phyloP scores from a whole-genome alignment of 2,113 vertebrate species.

The Hiodon alosoides region DNA sequence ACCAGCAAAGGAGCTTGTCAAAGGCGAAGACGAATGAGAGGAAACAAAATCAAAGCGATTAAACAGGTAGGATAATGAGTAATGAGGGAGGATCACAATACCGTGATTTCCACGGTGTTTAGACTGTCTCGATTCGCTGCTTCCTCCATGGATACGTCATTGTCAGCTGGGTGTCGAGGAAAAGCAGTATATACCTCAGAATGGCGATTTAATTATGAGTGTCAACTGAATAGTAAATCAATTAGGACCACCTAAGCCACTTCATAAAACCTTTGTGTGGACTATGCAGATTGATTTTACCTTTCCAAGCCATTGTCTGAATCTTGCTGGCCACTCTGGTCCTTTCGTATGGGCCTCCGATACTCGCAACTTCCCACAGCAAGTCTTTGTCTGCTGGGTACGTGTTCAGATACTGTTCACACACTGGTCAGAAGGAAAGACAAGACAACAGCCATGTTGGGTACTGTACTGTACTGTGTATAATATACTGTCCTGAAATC shows the following conservation, averaged over 20 bases:
- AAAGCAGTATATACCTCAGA: neutral
- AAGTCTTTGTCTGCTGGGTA: conserved; percentile 67
- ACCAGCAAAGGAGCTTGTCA: too few relatives aligned
- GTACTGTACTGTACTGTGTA: too few relatives aligned
- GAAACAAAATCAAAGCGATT: neutral
- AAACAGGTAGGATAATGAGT: neutral
- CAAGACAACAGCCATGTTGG: neutral
- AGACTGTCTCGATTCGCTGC: conserved; percentile 16
- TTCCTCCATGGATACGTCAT: conserved; percentile 22
- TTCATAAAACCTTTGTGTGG: neutral
- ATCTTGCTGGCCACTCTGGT: conserved; percentile 55
- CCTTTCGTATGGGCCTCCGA: conserved; percentile 69
- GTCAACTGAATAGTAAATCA: conserved; percentile 19
- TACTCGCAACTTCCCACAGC: conserved; percentile 76
- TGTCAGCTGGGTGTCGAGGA: conserved; percentile 26
- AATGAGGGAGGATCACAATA: conserved; percentile 21
- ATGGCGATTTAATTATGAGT: conserved; percentile 31
- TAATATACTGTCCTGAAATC: too few relatives aligned
- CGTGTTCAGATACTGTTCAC: conserved; percentile 71
- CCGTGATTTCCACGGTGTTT: conserved; percentile 39
- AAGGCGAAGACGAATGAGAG: neutral
- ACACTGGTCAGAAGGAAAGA: conserved; percentile 59
- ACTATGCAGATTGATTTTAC: conserved; percentile 44
- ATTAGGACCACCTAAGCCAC: neutral
- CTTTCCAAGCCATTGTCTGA: conserved; percentile 49